These are phyloP conservation scores for Philhelius pedissequus DNA, from an alignment of 2,888 invertebrate species.

Conservation along the genomic window DNA sequence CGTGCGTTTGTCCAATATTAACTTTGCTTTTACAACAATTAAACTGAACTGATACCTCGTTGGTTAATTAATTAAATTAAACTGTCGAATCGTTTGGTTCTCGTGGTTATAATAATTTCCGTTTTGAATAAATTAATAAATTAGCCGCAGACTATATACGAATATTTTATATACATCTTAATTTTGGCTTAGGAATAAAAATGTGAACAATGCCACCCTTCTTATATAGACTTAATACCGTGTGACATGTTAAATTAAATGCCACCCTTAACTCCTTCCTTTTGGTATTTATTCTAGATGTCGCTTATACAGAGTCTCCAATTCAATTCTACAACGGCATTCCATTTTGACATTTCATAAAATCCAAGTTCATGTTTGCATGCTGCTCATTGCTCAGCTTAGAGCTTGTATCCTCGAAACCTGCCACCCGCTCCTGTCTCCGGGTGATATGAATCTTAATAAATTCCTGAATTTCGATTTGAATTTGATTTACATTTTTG, in stretches of 20 bases:
- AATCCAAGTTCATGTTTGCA: constrained; percentile 32
- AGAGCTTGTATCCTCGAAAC: neutral
- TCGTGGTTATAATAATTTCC: constrained; percentile 67
- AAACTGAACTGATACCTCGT: constrained; percentile 55
- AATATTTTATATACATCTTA: constrained; percentile 11
- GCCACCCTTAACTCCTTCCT: constrained; percentile 1
- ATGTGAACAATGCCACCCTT: constrained; percentile 51
- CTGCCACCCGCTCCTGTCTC: constrained; percentile 25
- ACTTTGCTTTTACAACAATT: neutral
- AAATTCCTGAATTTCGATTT: constrained; percentile 61
- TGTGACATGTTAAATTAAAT: constrained; percentile 66
- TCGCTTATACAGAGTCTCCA: neutral
- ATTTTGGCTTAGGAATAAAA: constrained; percentile 24
- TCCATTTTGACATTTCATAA: constrained; percentile 2
- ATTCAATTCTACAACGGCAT: constrained; percentile 15
- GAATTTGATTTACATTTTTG: constrained; percentile 61
- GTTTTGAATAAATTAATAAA: constrained; percentile 60
- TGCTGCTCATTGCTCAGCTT: constrained; percentile 13
- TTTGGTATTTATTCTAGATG: neutral
- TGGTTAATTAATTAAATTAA: constrained; percentile 65
- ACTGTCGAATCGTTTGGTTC: constrained; percentile 61
- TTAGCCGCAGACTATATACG: neutral
- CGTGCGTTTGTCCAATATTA: constrained; percentile 19
- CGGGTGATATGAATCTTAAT: constrained; percentile 59
- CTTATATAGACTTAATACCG: constrained; percentile 45